Evolutionary conservation across 1,140 invertebrate genomes (phyloP).

Genomic region (Drosophila funebris): DNA sequence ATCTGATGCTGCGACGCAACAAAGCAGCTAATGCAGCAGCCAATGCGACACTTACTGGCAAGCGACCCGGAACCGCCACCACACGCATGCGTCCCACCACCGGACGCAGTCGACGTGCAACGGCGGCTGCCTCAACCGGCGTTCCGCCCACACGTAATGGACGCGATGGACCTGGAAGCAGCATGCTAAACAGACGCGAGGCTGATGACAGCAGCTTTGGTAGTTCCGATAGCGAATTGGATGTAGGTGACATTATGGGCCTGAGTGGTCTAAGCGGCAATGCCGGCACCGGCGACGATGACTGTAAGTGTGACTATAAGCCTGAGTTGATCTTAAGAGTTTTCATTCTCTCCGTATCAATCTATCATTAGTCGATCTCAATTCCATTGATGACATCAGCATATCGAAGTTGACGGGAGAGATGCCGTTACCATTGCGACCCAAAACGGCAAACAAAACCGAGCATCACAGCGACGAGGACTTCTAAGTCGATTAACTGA

Average conservation of each 20-base stretch:
- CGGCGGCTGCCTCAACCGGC: conserved; percentile 14
- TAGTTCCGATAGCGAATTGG: conserved; percentile 78
- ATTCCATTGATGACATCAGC: conserved; percentile 81
- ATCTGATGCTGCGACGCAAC: conserved; percentile 54
- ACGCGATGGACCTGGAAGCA: conserved; percentile 40
- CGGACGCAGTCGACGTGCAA: conserved; percentile 59
- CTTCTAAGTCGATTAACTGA: conserved; percentile 53
- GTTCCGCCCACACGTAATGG: conserved; percentile 25
- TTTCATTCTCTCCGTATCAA: not conserved
- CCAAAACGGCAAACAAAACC: conserved; percentile 70
- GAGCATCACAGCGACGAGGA: conserved; percentile 82
- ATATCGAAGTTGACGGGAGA: conserved; percentile 81
- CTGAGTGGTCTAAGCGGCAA: conserved; percentile 50
- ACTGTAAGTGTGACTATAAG: conserved; percentile 59
- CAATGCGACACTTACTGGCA: conserved; percentile 2
- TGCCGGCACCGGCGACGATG: conserved; percentile 56
- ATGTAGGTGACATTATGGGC: conserved; percentile 74
- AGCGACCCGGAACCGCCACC: conserved; percentile 67
- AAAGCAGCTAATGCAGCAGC: not conserved
- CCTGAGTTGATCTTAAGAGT: not conserved
- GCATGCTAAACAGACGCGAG: conserved; percentile 52
- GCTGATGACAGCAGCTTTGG: conserved; percentile 79
- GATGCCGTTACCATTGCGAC: conserved; percentile 61
- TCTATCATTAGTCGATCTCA: conserved; percentile 64
- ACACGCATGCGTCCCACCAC: conserved; percentile 76